These are phyloP conservation scores for Anabacerthia variegaticeps DNA, from an alignment of 2,797 vertebrate genomes.

Conservation along the genomic window DNA sequence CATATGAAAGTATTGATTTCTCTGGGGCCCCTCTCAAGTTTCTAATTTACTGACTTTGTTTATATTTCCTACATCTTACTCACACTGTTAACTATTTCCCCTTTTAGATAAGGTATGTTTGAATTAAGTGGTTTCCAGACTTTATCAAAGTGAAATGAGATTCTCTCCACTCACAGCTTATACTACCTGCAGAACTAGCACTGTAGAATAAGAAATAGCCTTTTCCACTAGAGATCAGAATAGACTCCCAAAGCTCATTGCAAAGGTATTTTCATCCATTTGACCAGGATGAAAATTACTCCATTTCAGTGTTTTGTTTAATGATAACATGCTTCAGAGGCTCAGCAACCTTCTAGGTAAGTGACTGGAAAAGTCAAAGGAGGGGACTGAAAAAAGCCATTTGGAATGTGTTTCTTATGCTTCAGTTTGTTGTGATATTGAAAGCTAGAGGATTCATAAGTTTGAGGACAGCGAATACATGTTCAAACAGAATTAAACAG, in stretches of 20 bases:
- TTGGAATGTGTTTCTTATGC: neutral
- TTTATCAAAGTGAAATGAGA: neutral
- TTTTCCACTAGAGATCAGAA: neutral
- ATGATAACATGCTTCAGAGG: neutral
- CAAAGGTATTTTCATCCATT: neutral
- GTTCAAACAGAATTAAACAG: neutral
- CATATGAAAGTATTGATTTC: neutral
- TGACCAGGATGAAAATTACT: neutral
- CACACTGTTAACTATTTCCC: neutral
- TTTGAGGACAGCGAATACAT: neutral
- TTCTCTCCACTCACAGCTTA: neutral
- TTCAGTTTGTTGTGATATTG: neutral
- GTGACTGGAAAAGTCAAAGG: neutral
- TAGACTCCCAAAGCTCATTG: neutral
- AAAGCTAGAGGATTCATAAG: neutral
- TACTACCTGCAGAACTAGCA: neutral
- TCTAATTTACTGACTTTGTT: neutral
- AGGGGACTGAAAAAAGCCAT: neutral
- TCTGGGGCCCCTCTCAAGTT: accelerated
- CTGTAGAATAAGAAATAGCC: neutral
- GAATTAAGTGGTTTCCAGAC: neutral
- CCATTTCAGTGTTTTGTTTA: neutral
- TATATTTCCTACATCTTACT: neutral
- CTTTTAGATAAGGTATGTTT: neutral
- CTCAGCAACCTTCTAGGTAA: neutral